phyloP scores from a whole-genome alignment of 2,113 vertebrate species.

The Gadus chalcogrammus region DNA sequence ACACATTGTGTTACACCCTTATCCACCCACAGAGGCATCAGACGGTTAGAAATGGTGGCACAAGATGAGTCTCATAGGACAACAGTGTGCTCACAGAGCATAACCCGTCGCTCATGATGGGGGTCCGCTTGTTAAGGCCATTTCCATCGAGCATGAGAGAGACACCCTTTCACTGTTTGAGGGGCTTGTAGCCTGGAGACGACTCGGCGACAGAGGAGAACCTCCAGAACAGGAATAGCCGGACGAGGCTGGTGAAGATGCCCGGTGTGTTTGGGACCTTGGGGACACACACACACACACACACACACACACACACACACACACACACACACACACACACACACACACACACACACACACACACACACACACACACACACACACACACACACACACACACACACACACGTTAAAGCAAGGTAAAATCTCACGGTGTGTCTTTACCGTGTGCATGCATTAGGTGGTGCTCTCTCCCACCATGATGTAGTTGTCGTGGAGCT shows the following conservation, averaged over 20 bases:
- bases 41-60: no score
- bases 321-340: no score
- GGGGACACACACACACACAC: neutral
- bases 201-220: slow-evolving; percentile 59
- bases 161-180: slow-evolving; percentile 68
- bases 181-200: slow-evolving; percentile 62
- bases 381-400: no score
- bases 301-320: no score
- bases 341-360: neutral
- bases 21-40: no score
- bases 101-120: neutral
- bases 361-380: neutral
- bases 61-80: neutral
- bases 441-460: no score
- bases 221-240: slow-evolving; percentile 86
- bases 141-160: neutral
- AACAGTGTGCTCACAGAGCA: neutral
- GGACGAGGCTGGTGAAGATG: slow-evolving; percentile 82
- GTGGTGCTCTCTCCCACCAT: slow-evolving; percentile 65
- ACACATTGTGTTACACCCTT: no score
- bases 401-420: no score
- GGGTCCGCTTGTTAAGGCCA: neutral
- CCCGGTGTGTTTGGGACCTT: slow-evolving; percentile 90
- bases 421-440: no score
- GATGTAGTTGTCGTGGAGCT: slow-evolving; percentile 80